Percentiles rank a stretch among this genome's conserved stretches.
phyloP scores from a whole-genome alignment of 2,113 vertebrate species.

The Phrynosoma blainvillii region DNA sequence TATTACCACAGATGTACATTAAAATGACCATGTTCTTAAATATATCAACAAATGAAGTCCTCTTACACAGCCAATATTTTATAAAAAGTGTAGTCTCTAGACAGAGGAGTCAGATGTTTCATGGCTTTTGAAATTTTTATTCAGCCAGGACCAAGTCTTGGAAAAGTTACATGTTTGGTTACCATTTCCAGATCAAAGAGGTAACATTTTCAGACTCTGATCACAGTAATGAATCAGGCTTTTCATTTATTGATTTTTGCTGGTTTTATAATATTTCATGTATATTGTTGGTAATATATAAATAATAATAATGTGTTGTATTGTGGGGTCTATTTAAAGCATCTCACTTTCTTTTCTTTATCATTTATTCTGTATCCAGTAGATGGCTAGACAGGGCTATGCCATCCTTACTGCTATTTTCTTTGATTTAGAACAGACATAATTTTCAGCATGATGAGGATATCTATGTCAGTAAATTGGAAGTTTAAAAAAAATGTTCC shows the following conservation, averaged over 20 bases:
- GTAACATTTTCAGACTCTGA: too few species aligned
- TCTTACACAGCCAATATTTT: neutral
- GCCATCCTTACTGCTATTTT: neutral
- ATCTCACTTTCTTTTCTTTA: neutral
- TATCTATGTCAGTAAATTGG: neutral
- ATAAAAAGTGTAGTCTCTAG: neutral
- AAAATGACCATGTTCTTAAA: constrained; percentile 40
- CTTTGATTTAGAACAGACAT: neutral
- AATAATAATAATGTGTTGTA: neutral
- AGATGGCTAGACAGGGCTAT: neutral
- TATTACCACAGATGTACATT: constrained; percentile 39
- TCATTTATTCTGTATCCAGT: neutral
- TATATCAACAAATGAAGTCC: constrained; percentile 40
- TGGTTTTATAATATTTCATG: neutral
- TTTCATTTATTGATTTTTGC: too few species aligned
- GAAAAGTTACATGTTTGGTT: too few species aligned
- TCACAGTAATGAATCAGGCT: neutral
- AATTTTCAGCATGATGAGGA: neutral
- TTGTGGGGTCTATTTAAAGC: neutral
- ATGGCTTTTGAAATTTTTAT: neutral
- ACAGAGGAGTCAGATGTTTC: neutral
- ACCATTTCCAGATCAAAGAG: too few species aligned
- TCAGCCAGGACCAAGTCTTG: neutral
- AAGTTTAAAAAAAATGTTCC: neutral
- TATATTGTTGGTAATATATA: too few species aligned